Conservation (phyloP, 1,140 invertebrate species). For the Aphis craccivora region DNA sequence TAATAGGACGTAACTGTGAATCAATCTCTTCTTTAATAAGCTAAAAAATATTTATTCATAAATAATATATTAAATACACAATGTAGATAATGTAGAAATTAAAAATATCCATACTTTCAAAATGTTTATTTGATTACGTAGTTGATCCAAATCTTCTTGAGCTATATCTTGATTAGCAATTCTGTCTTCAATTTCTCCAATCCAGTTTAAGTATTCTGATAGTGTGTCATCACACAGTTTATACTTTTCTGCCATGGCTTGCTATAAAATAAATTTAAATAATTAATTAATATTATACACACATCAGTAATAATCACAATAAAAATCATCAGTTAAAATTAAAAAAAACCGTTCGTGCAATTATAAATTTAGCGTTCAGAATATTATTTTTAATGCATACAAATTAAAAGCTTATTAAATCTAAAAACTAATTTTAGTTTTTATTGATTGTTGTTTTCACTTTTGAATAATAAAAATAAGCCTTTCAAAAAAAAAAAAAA, state of each 20-base stretch:
- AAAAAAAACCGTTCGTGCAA: conserved; percentile 26
- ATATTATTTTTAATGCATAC: conserved; percentile 31
- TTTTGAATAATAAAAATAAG: conserved; percentile 30
- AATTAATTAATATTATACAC: background rate
- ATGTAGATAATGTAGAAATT: conserved; percentile 17
- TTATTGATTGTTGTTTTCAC: background rate
- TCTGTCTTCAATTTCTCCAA: conserved; percentile 84
- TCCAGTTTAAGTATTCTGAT: conserved; percentile 86
- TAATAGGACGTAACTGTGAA: conserved; percentile 83
- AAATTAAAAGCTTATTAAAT: conserved; percentile 47
- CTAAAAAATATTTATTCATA: conserved; percentile 66
- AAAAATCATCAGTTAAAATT: background rate
- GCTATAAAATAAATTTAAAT: conserved; percentile 68
- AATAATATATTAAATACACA: background rate
- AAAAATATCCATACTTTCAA: conserved; percentile 74
- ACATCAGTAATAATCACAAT: background rate
- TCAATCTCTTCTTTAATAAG: conserved; percentile 91
- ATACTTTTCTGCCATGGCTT: conserved; percentile 94
- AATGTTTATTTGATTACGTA: conserved; percentile 87
- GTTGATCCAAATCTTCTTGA: conserved; percentile 85
- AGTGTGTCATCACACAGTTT: conserved; percentile 85
- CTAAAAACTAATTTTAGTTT: conserved; percentile 31
- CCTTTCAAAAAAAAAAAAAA: conserved; percentile 36
- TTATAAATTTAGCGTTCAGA: background rate
- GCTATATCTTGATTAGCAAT: conserved; percentile 87